Conservation (phyloP, 1,140 invertebrate genomes). For the Microplitis demolitor region DNA sequence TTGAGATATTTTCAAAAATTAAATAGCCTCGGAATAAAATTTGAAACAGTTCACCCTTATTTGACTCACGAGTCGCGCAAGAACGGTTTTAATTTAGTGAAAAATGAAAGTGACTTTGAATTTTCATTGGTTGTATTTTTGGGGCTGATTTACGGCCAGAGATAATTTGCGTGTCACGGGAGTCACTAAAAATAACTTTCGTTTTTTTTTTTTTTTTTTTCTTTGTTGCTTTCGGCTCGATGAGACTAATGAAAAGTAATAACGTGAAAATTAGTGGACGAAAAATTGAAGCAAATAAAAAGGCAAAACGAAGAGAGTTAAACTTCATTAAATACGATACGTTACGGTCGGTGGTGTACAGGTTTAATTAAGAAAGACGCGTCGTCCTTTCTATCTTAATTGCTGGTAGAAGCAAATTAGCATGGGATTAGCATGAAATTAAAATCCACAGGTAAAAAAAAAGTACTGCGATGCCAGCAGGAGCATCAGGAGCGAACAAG, state of each 20-base stretch:
- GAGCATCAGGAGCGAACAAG: not conserved
- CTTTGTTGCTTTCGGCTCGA: too few species aligned
- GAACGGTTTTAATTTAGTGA: too few species aligned
- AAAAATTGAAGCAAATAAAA: not conserved
- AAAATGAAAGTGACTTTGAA: too few species aligned
- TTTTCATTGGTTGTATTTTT: too few species aligned
- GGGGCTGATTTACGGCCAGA: too few species aligned
- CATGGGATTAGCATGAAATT: slow-evolving; percentile 29
- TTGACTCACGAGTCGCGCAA: too few species aligned
- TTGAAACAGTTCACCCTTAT: too few species aligned
- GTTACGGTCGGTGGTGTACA: not conserved
- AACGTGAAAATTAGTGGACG: not conserved
- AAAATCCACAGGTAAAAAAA: not conserved
- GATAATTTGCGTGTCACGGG: too few species aligned
- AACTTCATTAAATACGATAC: slow-evolving; percentile 12
- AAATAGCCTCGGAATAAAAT: too few species aligned
- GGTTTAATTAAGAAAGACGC: slow-evolving; percentile 22
- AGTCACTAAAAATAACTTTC: too few species aligned
- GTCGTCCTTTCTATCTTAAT: slow-evolving; percentile 21
- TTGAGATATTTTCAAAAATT: too few species aligned
- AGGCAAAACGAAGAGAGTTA: not conserved
- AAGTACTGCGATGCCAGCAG: not conserved
- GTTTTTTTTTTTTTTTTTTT: too few species aligned
- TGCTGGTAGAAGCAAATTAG: slow-evolving; percentile 19
- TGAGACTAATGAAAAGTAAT: not conserved